Evolutionary conservation across 2,113 vertebrate species (phyloP).

Genomic region (Mastomys natalensis): DNA sequence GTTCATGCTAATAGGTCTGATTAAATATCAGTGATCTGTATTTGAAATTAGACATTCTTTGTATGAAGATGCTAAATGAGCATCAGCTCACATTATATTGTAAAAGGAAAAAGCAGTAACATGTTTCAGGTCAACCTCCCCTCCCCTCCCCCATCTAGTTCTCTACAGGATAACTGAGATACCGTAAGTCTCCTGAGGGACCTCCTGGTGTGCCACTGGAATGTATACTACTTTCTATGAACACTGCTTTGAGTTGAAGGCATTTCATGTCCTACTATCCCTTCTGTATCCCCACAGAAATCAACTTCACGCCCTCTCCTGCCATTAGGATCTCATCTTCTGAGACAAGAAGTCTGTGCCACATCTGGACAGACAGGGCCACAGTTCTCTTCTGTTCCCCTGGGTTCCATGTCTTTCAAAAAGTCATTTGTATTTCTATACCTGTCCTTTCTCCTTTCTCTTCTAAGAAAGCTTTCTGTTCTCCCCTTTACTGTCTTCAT

Average conservation of each 20-base stretch:
- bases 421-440: neutral
- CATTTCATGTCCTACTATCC: neutral
- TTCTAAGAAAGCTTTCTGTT: neutral
- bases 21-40: neutral
- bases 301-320: neutral
- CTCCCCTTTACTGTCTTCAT: neutral
- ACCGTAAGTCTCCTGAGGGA: neutral
- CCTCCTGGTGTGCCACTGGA: neutral
- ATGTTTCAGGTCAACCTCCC: neutral
- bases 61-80: neutral
- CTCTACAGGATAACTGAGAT: neutral
- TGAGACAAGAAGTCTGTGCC: neutral
- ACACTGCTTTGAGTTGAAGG: neutral
- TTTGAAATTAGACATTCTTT: conserved; percentile 19
- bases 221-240: neutral
- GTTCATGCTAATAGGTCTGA: neutral
- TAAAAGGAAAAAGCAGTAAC: neutral
- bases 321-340: neutral
- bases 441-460: neutral
- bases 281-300: neutral
- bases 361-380: neutral
- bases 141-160: neutral
- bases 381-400: neutral
- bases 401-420: neutral
- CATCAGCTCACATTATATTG: conserved; percentile 3